These are phyloP conservation scores for Pavo muticus DNA, from an alignment of 2,113 vertebrate species.

Conservation along the genomic window DNA sequence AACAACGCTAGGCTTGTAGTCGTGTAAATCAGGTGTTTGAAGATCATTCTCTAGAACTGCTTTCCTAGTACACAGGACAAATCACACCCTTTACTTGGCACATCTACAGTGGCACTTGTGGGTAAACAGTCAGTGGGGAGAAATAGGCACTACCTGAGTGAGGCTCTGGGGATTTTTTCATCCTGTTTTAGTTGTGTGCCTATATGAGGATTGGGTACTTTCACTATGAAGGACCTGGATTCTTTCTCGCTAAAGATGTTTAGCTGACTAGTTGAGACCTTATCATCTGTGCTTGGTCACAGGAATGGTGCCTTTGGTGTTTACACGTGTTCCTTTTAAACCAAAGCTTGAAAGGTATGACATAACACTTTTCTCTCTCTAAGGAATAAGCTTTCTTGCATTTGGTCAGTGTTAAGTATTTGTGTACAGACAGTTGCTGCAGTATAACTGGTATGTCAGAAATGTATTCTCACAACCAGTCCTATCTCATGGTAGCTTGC, in stretches of 20 bases:
- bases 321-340: not conserved
- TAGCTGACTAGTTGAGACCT: not conserved
- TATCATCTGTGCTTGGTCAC: not conserved
- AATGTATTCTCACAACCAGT: not conserved
- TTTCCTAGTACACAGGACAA: not conserved
- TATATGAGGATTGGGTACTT: not conserved
- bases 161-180: not conserved
- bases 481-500: not conserved
- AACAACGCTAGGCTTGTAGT: not conserved
- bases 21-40: not conserved
- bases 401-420: not conserved
- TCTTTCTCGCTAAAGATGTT: not conserved
- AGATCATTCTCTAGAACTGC: not conserved
- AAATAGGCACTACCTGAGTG: not conserved
- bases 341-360: not conserved
- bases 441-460: not conserved
- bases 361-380: not conserved
- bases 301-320: not conserved
- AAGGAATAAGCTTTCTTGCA: not conserved
- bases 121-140: not conserved
- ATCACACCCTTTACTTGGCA: not conserved
- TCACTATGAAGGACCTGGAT: not conserved
- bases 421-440: not conserved
- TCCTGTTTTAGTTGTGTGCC: not conserved
- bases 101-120: not conserved